phyloP scores from a whole-genome alignment of 2,888 invertebrate species.

The Lacanobia wlatinum region DNA sequence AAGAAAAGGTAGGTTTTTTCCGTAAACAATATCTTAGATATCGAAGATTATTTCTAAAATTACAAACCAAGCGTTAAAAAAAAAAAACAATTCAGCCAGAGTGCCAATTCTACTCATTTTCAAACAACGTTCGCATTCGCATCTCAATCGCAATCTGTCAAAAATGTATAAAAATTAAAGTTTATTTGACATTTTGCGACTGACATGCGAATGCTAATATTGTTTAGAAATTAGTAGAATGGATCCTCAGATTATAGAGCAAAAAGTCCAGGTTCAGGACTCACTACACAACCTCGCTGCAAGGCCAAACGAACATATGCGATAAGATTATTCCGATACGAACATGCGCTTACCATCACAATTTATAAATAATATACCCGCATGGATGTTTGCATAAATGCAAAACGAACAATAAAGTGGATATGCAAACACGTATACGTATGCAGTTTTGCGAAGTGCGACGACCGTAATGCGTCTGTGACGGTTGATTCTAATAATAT shows the following conservation, averaged over 20 bases:
- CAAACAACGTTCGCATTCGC: too few relatives aligned
- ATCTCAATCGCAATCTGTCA: too few relatives aligned
- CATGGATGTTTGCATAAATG: conserved; percentile 47
- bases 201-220: too few relatives aligned
- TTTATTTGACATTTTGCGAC: too few relatives aligned
- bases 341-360: conserved; percentile 20
- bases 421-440: conserved; percentile 69
- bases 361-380: conserved; percentile 44
- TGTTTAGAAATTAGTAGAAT: too few relatives aligned
- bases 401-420: conserved; percentile 61
- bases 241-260: conserved; percentile 1
- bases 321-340: conserved; percentile 34
- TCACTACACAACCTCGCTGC: conserved; percentile 26
- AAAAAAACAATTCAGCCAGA: too few relatives aligned
- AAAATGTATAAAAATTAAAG: too few relatives aligned
- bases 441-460: conserved; percentile 79
- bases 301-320: conserved; percentile 14
- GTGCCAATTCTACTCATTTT: too few relatives aligned
- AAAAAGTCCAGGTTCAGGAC: conserved; percentile 8
- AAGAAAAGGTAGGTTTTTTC: neutral
- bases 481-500: conserved; percentile 81
- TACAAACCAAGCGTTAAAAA: neutral
- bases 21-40: neutral
- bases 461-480: conserved; percentile 79
- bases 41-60: neutral